Evolutionary conservation across 2,797 vertebrate genomes (phyloP), one percentile per base, ranked within the genome.

Genomic region (Pelochelys cantorii): DNA sequence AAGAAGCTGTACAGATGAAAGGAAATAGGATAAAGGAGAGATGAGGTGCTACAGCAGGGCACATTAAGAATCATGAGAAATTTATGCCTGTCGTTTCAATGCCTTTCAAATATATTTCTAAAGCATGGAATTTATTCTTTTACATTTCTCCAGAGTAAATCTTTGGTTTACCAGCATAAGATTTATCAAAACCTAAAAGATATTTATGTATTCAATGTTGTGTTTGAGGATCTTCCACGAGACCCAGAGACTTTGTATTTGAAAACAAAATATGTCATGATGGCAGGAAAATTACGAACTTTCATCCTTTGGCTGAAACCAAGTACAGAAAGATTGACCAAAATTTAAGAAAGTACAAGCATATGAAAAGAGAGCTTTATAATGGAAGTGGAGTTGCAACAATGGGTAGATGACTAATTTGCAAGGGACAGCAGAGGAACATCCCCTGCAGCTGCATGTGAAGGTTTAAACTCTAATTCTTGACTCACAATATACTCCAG

Each of bases 281-380:
- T 12, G 27, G 20, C 9, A 29, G 25, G 11, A 3, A 62, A 62
- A 55, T 11, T 0, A 56, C 4, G 5, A 84, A 87, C 48, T 77
- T 31, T 81, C 71, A 90, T 2, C 34, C 48, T 60, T 17, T 4
- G 2, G 1, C 2, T 0, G 0, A 90, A n/a, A 55, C 2, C 0
- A 0, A 7, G 71, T 53, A 79, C 0, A 0, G 68, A 52, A 52
- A 27, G 13, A 29, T 15, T 52, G 34, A 60, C 25, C 17, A 1
- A 54, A 55, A 86, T n/a, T 2, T 0, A 3, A 83, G 82, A 81
- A 83, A 13, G 18, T 14, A 79, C 7, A 10, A 53, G 25, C 52
- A 53, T n/a, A 52, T 3, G 6, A 34, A 56, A 22, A 10, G 57
- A 78, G 22, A 79, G 3, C 1, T 23, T 87, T 74, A 18, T 9